These are phyloP conservation scores for Rhinatrema bivittatum DNA, from an alignment of 2,797 vertebrate species.

Conservation along the genomic window DNA sequence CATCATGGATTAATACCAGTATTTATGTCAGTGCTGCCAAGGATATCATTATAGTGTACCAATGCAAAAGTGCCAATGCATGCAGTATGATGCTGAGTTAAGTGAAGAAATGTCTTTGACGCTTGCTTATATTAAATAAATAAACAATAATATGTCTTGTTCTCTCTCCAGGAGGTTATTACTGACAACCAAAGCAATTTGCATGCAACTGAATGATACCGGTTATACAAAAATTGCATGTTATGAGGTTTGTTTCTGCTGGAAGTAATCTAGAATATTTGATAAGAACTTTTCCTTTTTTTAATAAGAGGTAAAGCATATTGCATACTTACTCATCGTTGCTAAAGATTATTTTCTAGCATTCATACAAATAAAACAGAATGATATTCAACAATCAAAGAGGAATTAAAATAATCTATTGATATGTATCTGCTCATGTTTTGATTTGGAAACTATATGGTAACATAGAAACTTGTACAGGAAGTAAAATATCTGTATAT, in stretches of 20 bases:
- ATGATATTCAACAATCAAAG: too few species aligned
- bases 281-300: too few species aligned
- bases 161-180: not conserved
- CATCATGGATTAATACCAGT: not conserved
- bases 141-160: not conserved
- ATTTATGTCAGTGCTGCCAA: not conserved
- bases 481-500: too few species aligned
- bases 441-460: too few species aligned
- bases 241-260: not conserved
- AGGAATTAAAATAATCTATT: too few species aligned
- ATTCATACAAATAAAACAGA: too few species aligned
- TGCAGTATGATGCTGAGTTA: not conserved
- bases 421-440: too few species aligned
- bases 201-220: not conserved
- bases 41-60: not conserved
- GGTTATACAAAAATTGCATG: constrained; percentile 7
- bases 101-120: not conserved
- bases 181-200: not conserved
- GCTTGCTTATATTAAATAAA: not conserved
- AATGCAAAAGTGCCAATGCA: not conserved
- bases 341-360: too few species aligned
- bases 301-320: too few species aligned
- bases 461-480: too few species aligned
- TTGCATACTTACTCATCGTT: too few species aligned
- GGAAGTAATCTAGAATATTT: too few species aligned